A percentile compares a stretch with the other conserved stretches of the same genome.
Conservation (phyloP, 2,888 invertebrate genomes). For the Scaptomyza tumidula region DNA sequence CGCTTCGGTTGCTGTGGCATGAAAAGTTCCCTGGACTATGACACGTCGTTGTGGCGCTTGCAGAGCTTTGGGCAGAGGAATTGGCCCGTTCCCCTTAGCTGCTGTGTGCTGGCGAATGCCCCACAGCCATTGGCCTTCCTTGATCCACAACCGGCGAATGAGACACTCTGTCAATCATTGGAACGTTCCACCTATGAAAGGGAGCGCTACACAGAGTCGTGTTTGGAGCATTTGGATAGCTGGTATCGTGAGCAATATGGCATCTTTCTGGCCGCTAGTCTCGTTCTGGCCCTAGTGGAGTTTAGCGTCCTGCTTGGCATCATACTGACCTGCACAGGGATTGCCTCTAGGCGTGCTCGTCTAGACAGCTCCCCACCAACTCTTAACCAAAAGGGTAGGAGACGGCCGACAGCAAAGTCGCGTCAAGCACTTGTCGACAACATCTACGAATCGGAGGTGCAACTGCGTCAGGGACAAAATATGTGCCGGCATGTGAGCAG, state of each 20-base stretch:
- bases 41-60: conserved; percentile 91
- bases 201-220: conserved; percentile 85
- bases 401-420: conserved; percentile 59
- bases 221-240: conserved; percentile 88
- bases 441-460: conserved; percentile 82
- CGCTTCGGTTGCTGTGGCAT: conserved; percentile 92
- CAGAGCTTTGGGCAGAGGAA: conserved; percentile 90
- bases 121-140: conserved; percentile 87
- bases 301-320: conserved; percentile 89
- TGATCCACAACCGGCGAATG: conserved; percentile 90
- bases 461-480: conserved; percentile 52
- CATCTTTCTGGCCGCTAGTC: conserved; percentile 88
- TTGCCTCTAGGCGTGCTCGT: conserved; percentile 78
- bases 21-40: conserved; percentile 91
- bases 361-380: conserved; percentile 31
- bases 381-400: conserved; percentile 28
- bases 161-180: conserved; percentile 88
- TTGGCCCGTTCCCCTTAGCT: conserved; percentile 88
- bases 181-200: conserved; percentile 79
- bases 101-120: conserved; percentile 88
- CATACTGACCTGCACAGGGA: conserved; percentile 89
- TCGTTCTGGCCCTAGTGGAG: conserved; percentile 90
- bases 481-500: conserved; percentile 63
- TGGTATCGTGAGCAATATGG: conserved; percentile 92
- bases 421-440: conserved; percentile 81